Conservation (phyloP, 2,888 invertebrate species). For the Drosophila borborema region DNA sequence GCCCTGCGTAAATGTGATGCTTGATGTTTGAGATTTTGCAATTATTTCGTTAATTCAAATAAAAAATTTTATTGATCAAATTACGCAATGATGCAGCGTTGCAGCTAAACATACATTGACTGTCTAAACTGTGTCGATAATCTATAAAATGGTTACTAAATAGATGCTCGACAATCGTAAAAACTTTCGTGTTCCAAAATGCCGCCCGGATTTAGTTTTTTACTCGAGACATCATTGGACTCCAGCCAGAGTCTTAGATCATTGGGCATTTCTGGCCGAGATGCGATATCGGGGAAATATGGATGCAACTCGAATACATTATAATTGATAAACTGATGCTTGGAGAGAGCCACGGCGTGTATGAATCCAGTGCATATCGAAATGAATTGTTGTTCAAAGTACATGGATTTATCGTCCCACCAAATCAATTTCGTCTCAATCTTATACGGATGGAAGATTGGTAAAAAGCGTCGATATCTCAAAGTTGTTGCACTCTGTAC, state of each 20-base stretch:
- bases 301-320: conserved; percentile 89
- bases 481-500: conserved; percentile 92
- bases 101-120: not conserved
- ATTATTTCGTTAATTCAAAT: not conserved
- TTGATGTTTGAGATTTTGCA: no score
- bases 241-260: conserved; percentile 92
- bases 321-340: conserved; percentile 90
- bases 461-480: conserved; percentile 91
- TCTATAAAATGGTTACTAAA: not conserved
- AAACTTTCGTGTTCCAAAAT: not conserved
- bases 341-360: conserved; percentile 91
- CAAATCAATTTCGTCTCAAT: conserved; percentile 88
- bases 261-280: conserved; percentile 88
- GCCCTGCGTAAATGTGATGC: no score
- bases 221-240: conserved; percentile 91
- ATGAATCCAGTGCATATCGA: conserved; percentile 92
- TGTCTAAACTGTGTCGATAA: not conserved
- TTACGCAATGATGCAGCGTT: not conserved
- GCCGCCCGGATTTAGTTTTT: conserved; percentile 86
- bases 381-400: conserved; percentile 93
- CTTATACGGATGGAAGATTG: conserved; percentile 90
- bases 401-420: conserved; percentile 94
- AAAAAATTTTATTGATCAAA: not conserved
- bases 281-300: conserved; percentile 88
- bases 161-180: conserved; percentile 1